These are phyloP conservation scores for Dendrolimus kikuchii DNA, from an alignment of 1,140 invertebrate genomes.

Conservation along the genomic window DNA sequence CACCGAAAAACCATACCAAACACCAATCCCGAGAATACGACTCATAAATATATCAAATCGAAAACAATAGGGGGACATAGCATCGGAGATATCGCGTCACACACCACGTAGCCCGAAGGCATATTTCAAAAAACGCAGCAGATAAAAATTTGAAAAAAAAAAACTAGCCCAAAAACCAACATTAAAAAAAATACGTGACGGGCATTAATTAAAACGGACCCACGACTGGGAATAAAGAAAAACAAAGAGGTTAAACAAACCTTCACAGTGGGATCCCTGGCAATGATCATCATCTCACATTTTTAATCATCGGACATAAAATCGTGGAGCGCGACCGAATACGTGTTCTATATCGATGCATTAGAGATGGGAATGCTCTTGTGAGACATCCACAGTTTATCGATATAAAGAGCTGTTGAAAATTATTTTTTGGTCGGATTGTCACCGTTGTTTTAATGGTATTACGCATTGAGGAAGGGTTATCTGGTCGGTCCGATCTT, in stretches of 20 bases:
- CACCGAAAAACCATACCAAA: conserved; percentile 34
- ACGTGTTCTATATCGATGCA: conserved; percentile 20
- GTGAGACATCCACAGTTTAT: conserved; percentile 11
- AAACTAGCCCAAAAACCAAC: conserved; percentile 42
- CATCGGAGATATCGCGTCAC: conserved; percentile 60
- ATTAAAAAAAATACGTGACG: conserved; percentile 69
- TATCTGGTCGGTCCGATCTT: conserved; percentile 63
- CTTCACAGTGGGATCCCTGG: conserved; percentile 66
- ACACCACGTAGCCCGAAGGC: conserved; percentile 49
- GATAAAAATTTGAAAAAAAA: conserved; percentile 22
- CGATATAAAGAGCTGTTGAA: conserved; percentile 54
- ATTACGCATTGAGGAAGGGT: conserved; percentile 68
- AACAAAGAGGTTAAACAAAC: conserved; percentile 69
- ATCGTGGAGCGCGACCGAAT: conserved; percentile 26
- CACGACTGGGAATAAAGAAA: conserved; percentile 66
- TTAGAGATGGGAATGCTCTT: conserved; percentile 17
- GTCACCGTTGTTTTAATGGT: conserved; percentile 72
- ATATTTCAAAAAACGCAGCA: conserved; percentile 62
- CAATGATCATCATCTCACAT: conserved; percentile 69
- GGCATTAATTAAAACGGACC: conserved; percentile 71
- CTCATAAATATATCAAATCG: conserved; percentile 69
- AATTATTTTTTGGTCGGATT: conserved; percentile 66
- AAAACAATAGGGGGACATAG: conserved; percentile 64
- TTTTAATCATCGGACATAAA: conserved; percentile 65
- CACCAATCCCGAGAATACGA: conserved; percentile 51